phyloP scores from a whole-genome alignment of 2,113 vertebrate species.

The Dicrurus megarhynchus region DNA sequence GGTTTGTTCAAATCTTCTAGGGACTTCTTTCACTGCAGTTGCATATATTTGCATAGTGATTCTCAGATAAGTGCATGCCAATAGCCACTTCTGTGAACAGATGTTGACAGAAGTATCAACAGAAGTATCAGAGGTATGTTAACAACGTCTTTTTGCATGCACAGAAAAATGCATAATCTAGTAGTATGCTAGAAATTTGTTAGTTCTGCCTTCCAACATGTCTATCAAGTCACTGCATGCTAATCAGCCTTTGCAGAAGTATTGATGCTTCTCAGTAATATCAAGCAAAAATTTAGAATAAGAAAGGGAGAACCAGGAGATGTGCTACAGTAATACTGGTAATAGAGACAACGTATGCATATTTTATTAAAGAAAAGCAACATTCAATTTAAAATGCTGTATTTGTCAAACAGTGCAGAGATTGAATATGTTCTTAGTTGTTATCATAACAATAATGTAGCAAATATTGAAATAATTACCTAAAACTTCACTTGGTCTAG shows the following conservation, averaged over 20 bases:
- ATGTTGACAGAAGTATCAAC: conserved; percentile 37
- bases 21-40: not conserved
- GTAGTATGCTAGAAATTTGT: not conserved
- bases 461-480: conserved; percentile 36
- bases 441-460: not conserved
- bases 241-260: not conserved
- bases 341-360: not conserved
- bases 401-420: conserved; percentile 5
- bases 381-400: not conserved
- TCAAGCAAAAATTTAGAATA: not conserved
- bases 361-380: not conserved
- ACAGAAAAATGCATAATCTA: conserved; percentile 37
- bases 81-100: conserved; percentile 47
- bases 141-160: not conserved
- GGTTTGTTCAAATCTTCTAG: conserved; percentile 25
- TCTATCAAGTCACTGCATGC: not conserved
- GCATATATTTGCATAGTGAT: conserved; percentile 55
- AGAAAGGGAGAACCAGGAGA: not conserved
- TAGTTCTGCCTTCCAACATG: not conserved
- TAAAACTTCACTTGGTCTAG: not conserved
- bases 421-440: not conserved
- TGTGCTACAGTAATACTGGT: not conserved
- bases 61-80: conserved; percentile 38
- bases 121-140: not conserved
- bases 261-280: not conserved